These are phyloP conservation scores for Misgurnus anguillicaudatus DNA, from an alignment of 2,113 vertebrate species.

Conservation along the genomic window DNA sequence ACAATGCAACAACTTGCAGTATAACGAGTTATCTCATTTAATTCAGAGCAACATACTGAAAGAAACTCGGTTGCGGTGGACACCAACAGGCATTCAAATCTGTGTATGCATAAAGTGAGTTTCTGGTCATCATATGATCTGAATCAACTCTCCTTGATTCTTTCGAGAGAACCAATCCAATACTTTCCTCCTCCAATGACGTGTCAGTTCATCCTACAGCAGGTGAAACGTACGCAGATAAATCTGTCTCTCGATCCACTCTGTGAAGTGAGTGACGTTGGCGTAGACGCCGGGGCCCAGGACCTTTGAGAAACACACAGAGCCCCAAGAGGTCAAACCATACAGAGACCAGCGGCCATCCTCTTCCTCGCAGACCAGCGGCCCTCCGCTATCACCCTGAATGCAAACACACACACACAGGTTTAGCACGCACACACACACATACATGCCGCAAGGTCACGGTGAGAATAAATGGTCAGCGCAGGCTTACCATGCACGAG, in stretches of 20 bases:
- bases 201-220: conserved; percentile 36
- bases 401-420: conserved; percentile 24
- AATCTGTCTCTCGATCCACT: conserved; percentile 51
- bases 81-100: no score
- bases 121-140: no score
- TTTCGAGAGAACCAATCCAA: not conserved
- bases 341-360: conserved; percentile 83
- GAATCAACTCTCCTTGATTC: no score
- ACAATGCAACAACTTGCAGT: no score
- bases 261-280: conserved; percentile 70
- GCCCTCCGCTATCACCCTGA: conserved; percentile 85
- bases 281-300: conserved; percentile 87
- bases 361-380: conserved; percentile 79
- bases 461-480: not conserved
- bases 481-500: conserved; percentile 73
- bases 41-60: no score
- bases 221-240: conserved; percentile 50
- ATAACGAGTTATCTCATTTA: no score
- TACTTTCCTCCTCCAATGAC: not conserved
- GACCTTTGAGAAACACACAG: conserved; percentile 85
- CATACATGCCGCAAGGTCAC: not conserved
- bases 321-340: conserved; percentile 87
- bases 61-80: no score
- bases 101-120: no score
- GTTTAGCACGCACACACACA: conserved; percentile 20